Percentiles rank a stretch among this genome's conserved stretches.
Evolutionary conservation across 2,888 invertebrate species (phyloP).

Genomic region (Gandaritis pyraliata): DNA sequence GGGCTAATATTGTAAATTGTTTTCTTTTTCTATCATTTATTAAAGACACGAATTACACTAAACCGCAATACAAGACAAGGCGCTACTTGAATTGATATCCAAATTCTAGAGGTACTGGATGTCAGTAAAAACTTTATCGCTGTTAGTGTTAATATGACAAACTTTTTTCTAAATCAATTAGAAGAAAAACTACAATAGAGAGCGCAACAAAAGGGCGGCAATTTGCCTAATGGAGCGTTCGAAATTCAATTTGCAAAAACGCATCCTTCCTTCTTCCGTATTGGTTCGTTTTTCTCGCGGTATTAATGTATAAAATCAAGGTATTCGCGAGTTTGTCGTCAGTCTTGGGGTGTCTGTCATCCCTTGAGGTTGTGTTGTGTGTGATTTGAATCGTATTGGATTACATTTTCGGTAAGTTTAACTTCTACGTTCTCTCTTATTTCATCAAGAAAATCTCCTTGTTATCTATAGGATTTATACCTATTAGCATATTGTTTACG

Average conservation of each 20-base stretch:
- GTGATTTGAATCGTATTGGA: slow-evolving; percentile 41
- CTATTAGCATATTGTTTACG: too few relatives aligned
- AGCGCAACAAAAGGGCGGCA: slow-evolving; percentile 66
- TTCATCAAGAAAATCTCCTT: too few relatives aligned
- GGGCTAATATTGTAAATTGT: slow-evolving; percentile 10
- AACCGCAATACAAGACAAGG: slow-evolving; percentile 9
- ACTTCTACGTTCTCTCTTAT: too few relatives aligned
- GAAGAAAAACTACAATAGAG: slow-evolving; percentile 46
- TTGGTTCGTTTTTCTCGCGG: slow-evolving; percentile 67
- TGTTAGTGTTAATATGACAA: slow-evolving; percentile 14
- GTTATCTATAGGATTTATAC: not conserved
- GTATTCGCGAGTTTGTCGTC: slow-evolving; percentile 45
- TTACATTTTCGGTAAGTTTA: slow-evolving; percentile 36
- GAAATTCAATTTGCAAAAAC: slow-evolving; percentile 71
- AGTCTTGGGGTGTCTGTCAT: slow-evolving; percentile 63
- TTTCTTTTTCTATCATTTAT: slow-evolving; percentile 11
- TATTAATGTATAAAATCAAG: slow-evolving; percentile 60
- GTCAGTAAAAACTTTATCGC: slow-evolving; percentile 4
- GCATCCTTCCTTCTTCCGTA: slow-evolving; percentile 78
- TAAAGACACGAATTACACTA: slow-evolving; percentile 10
- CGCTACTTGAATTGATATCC: slow-evolving; percentile 1
- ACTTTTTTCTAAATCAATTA: slow-evolving; percentile 38
- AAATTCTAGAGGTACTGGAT: not conserved
- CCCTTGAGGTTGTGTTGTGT: slow-evolving; percentile 50
- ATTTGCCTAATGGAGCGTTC: slow-evolving; percentile 75